Evolutionary conservation across 2,113 vertebrate species (phyloP).

Genomic region (Solea senegalensis): DNA sequence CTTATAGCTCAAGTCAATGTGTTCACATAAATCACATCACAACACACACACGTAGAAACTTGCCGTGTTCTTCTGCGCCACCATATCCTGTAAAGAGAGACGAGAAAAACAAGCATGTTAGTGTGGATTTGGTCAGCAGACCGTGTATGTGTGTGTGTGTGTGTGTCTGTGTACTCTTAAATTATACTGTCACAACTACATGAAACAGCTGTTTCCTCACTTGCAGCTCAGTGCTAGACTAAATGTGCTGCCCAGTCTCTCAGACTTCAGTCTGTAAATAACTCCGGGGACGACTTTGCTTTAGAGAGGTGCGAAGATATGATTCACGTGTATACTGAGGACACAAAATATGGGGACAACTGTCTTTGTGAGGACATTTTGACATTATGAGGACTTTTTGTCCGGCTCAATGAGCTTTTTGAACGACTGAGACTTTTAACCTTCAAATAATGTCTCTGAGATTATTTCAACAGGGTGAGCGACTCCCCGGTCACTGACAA

Average conservation of each 20-base stretch:
- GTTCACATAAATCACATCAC: constrained; percentile 45
- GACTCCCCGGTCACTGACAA: too few relatives aligned
- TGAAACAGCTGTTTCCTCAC: constrained; percentile 28
- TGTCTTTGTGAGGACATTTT: too few relatives aligned
- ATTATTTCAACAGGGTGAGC: too few relatives aligned
- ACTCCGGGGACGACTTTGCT: constrained; percentile 48
- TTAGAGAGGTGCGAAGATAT: constrained; percentile 20
- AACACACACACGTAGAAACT: constrained; percentile 80
- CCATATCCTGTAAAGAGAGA: constrained; percentile 87
- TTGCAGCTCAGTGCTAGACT: constrained; percentile 3
- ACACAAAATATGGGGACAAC: not conserved
- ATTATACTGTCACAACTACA: not conserved
- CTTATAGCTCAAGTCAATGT: constrained; percentile 33
- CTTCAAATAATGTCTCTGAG: too few relatives aligned
- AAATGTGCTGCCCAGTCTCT: not conserved
- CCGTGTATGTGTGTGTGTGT: not conserved
- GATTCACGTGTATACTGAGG: constrained; percentile 19
- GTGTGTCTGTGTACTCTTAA: not conserved
- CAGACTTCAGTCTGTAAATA: constrained; percentile 54
- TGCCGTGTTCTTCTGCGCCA: constrained; percentile 94
- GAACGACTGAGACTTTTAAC: too few relatives aligned
- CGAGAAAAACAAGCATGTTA: constrained; percentile 14
- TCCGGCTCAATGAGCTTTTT: too few relatives aligned
- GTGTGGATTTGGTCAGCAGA: constrained; percentile 9
- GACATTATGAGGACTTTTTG: too few relatives aligned